phyloP scores from a whole-genome alignment of 2,888 invertebrate species.

The Neoscelio sp. region DNA sequence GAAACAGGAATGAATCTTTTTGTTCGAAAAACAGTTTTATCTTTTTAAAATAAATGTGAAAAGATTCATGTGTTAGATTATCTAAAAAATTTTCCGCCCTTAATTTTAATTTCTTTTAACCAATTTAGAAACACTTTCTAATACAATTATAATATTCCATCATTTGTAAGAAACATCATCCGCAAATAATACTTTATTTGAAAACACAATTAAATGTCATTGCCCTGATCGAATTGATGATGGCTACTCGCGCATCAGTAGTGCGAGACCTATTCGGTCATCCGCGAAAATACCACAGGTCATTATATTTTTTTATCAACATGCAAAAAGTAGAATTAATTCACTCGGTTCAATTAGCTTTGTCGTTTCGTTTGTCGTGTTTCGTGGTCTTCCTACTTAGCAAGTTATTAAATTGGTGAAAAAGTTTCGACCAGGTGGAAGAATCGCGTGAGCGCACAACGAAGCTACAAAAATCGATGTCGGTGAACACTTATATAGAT shows the following conservation, averaged over 20 bases:
- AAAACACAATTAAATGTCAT: conserved; percentile 31
- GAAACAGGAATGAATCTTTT: no score
- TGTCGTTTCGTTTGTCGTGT: conserved; percentile 38
- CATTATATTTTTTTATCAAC: conserved; percentile 17
- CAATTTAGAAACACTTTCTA: no score
- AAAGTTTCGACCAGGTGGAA: conserved; percentile 13
- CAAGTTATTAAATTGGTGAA: conserved; percentile 49
- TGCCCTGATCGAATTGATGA: background rate
- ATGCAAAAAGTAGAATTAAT: conserved; percentile 47
- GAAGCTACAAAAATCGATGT: conserved; percentile 26
- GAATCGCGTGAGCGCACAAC: conserved; percentile 22
- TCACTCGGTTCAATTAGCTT: conserved; percentile 51
- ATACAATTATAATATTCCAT: no score
- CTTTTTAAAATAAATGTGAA: no score
- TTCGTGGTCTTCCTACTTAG: conserved; percentile 54
- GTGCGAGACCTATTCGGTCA: conserved; percentile 43
- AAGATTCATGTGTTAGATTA: no score
- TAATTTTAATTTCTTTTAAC: no score
- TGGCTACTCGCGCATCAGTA: conserved; percentile 30
- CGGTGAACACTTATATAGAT: conserved; percentile 24
- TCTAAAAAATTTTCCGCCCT: no score
- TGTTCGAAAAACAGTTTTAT: no score
- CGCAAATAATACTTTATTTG: no score
- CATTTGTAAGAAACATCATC: no score
- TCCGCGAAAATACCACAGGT: conserved; percentile 35